Conservation (phyloP, 2,113 vertebrate genomes). For the Isichthys henryi region DNA sequence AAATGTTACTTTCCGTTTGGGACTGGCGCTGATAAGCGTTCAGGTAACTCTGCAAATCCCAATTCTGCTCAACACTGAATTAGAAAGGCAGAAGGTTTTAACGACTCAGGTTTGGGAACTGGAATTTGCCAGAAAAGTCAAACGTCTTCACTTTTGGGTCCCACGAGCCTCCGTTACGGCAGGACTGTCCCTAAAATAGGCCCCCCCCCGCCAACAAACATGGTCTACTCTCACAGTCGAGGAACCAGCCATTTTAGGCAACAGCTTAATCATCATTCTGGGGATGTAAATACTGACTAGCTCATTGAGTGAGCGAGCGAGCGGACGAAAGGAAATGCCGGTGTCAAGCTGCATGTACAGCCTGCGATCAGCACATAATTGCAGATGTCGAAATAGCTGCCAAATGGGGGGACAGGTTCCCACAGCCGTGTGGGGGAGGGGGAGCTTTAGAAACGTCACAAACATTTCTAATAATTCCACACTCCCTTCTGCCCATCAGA, state of each 20-base stretch:
- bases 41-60: not conserved
- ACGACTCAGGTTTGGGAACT: not conserved
- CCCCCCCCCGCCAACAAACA: not conserved
- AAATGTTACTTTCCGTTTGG: not conserved
- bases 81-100: not conserved
- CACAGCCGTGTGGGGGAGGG: not conserved
- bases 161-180: not conserved
- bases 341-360: slow-evolving; percentile 52
- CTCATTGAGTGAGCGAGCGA: slow-evolving; percentile 44
- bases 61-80: not conserved
- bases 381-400: slow-evolving; percentile 54
- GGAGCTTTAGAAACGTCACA: not conserved
- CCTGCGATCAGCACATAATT: slow-evolving; percentile 46
- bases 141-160: not conserved
- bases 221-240: not conserved
- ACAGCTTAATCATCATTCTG: slow-evolving; percentile 53
- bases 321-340: slow-evolving; percentile 46
- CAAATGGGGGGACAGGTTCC: slow-evolving; percentile 31
- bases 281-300: slow-evolving; percentile 54
- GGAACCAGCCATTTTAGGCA: slow-evolving; percentile 49
- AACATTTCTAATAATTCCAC: not conserved
- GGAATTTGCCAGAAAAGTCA: not conserved
- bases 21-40: not conserved
- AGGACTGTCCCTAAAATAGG: slow-evolving; percentile 1
- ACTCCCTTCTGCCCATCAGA: not conserved